These are phyloP conservation scores for Exaiptasia diaphana DNA, from an alignment of 64 coral and sea anemone genomes.

Conservation along the genomic window DNA sequence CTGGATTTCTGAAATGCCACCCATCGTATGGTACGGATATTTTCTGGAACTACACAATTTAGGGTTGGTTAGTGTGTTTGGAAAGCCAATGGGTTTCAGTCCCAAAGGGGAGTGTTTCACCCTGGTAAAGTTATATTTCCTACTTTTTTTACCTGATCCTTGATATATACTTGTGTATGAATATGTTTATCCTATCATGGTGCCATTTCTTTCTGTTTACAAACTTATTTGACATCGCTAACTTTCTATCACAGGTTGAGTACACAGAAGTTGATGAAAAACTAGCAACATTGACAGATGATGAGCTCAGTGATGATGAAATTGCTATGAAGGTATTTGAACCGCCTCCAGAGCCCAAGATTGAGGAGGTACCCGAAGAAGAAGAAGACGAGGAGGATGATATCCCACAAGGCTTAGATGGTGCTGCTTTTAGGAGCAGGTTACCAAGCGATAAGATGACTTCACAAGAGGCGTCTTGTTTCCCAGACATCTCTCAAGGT, in stretches of 20 bases:
- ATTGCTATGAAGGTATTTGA: constrained; percentile 52
- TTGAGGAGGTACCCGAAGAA: constrained; percentile 60
- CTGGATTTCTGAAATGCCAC: no score
- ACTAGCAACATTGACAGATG: constrained; percentile 90
- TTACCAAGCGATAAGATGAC: constrained; percentile 98
- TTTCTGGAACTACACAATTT: no score
- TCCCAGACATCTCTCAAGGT: constrained; percentile 96
- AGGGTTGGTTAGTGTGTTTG: no score
- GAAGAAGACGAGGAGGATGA: constrained; percentile 97
- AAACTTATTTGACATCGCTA: no score
- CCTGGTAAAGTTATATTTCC: no score
- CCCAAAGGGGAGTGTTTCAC: no score
- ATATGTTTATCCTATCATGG: no score
- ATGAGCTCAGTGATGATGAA: constrained; percentile 93
- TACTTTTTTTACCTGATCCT: no score
- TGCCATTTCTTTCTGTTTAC: no score
- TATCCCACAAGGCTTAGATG: constrained; percentile 86
- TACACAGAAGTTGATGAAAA: constrained; percentile 99
- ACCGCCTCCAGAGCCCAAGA: not conserved
- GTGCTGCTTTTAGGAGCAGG: constrained; percentile 89
- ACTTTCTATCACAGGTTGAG: constrained; percentile 69
- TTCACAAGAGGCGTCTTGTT: constrained; percentile 87
- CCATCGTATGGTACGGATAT: no score
- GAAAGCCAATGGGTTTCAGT: no score
- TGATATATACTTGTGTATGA: no score